Base-by-base conservation (phyloP, 2,888 invertebrate species). In the Malthinus seriepunctatus region DNA sequence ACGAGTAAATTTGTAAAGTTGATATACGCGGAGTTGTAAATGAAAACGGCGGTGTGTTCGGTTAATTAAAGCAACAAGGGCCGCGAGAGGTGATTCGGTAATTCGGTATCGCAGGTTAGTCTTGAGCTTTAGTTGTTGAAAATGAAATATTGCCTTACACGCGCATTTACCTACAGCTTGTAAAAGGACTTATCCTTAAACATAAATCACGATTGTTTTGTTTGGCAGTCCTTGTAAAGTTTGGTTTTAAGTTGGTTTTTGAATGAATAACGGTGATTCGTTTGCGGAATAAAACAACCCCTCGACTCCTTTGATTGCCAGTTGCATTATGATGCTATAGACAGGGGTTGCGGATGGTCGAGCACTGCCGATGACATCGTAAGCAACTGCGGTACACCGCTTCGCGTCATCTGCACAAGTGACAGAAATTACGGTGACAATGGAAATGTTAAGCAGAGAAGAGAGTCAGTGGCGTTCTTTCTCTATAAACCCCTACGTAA, bases 51-150 rank as follows among this genome's bases (percentile, higher is more conserved):
- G 46, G 51, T 50, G 45, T 57, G 53, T 54, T 48, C 51, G 51
- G 62, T 63, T 65, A 65, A 65, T 65, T 65, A 63, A 56, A 32
- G 55, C 46, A 54, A 62, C 64, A 60, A 60, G 56, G 56, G 53
- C 46, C 31, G 23, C 23, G 49, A 15, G 59, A 53, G 57, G 39
- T 57, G 49, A 62, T 52, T 60, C 39, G 57, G 39, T 57, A 45
- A 62, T 52, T 60, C 39, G 52, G 50, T 52, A 56, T 60, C 51
- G 55, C 46, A 55, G 49, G 48, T 49, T 49, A 48, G 55, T 42
- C 46, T 51, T 56, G 37, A 47, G 49, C 33, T 54, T 54, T 57
- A 45, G 50, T 57, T 53, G 38, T 56, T 57, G 39, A 31, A 54
- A 54, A 57, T 61, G 51, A 61, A 61, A 57, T 61, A 57, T 51